Conservation (phyloP, 2,797 vertebrate species). For the Tadarida brasiliensis region DNA sequence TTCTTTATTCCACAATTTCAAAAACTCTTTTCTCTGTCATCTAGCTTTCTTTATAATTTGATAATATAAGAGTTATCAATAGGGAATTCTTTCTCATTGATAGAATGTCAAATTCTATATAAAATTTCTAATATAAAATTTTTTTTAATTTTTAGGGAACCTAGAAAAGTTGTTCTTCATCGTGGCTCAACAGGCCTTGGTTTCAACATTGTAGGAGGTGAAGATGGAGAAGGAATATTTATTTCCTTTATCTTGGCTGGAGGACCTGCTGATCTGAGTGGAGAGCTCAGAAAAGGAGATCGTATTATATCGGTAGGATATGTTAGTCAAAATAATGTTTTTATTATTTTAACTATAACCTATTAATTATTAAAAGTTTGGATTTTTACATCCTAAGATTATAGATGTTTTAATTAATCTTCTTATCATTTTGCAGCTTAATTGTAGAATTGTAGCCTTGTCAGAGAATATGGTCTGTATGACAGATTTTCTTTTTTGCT, state of each 20-base stretch:
- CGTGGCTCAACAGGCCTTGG: slow-evolving; percentile 96
- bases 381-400: slow-evolving; percentile 29
- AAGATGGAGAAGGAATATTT: slow-evolving; percentile 99
- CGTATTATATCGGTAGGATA: slow-evolving; percentile 94
- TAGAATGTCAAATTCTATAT: slow-evolving; percentile 35
- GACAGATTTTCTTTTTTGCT: slow-evolving; percentile 38
- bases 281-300: slow-evolving; percentile 98
- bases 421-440: slow-evolving; percentile 19
- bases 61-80: background rate
- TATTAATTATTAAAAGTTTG: slow-evolving; percentile 32
- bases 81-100: background rate
- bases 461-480: background rate
- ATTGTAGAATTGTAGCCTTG: slow-evolving; percentile 20
- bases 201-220: slow-evolving; percentile 99
- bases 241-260: slow-evolving; percentile 99
- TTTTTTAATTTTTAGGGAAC: slow-evolving; percentile 90
- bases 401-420: background rate
- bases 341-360: slow-evolving; percentile 43
- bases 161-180: slow-evolving; percentile 96
- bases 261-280: slow-evolving; percentile 97
- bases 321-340: slow-evolving; percentile 23
- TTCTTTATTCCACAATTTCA: slow-evolving; percentile 38
- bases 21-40: background rate
- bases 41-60: slow-evolving; percentile 42
- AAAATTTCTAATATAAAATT: slow-evolving; percentile 2